Conservation (phyloP, 2,797 vertebrate species). For the Chloroceryle amazona region DNA sequence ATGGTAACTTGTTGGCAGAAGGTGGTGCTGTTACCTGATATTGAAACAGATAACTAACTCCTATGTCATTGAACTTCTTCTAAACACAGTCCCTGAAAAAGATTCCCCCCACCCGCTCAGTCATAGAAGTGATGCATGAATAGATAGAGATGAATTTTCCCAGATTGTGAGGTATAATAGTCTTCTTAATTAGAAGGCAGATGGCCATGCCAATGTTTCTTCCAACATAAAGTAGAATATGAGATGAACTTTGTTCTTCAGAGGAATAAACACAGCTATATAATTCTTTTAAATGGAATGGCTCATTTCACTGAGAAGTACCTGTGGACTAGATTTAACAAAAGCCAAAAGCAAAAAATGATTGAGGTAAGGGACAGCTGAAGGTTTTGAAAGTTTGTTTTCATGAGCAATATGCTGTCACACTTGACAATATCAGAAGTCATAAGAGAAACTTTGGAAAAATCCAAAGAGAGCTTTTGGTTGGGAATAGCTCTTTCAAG, state of each 20-base stretch:
- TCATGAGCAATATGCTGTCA: background rate
- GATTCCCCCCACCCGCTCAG: background rate
- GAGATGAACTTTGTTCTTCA: background rate
- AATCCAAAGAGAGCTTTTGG: background rate
- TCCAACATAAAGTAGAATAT: background rate
- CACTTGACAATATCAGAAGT: background rate
- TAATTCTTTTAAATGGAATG: accelerated
- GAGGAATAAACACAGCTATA: background rate
- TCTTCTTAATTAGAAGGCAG: background rate
- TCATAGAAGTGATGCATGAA: background rate
- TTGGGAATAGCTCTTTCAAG: background rate
- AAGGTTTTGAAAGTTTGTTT: background rate
- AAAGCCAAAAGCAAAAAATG: background rate
- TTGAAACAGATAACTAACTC: slow-evolving; percentile 43
- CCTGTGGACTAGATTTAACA: background rate
- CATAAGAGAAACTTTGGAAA: background rate
- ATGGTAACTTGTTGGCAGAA: slow-evolving; percentile 64
- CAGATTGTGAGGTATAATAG: background rate
- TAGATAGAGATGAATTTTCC: background rate
- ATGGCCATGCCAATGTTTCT: background rate
- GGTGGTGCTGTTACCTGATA: slow-evolving; percentile 77
- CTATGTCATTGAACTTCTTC: background rate
- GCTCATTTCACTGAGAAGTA: background rate
- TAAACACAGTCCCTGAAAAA: background rate
- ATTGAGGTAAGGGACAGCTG: background rate